Percentiles rank a stretch among this genome's conserved stretches.
Evolutionary conservation across 1,140 invertebrate species (phyloP).

Genomic region (Drosophila erecta): DNA sequence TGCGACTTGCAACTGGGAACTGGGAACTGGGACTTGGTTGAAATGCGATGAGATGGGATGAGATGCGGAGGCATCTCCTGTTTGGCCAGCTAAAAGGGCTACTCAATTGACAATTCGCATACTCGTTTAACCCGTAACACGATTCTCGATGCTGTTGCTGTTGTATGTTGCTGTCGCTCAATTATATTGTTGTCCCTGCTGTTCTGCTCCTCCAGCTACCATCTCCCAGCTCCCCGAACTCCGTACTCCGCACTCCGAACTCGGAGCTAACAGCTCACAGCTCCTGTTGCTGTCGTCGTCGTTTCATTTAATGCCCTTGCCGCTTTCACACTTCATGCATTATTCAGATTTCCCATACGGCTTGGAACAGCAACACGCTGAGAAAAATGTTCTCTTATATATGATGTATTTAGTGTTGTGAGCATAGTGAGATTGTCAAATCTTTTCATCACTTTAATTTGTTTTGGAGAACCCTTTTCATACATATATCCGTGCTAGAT

Average conservation of each 20-base stretch:
- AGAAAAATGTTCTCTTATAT: not conserved
- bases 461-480: too few species aligned
- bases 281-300: conserved; percentile 51
- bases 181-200: conserved; percentile 77
- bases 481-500: not conserved
- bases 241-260: not conserved
- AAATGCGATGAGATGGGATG: conserved; percentile 11
- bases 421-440: too few species aligned
- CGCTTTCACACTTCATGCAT: conserved; percentile 81
- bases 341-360: conserved; percentile 81
- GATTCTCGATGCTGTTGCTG: conserved; percentile 45
- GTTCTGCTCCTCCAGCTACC: conserved; percentile 15
- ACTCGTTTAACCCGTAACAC: conserved; percentile 76
- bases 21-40: not conserved
- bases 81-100: conserved; percentile 58
- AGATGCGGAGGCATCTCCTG: conserved; percentile 30
- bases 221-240: conserved; percentile 1
- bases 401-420: too few species aligned
- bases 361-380: conserved; percentile 8
- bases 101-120: conserved; percentile 78
- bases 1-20: conserved; percentile 5
- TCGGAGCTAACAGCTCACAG: conserved; percentile 19
- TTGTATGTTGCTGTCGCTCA: conserved; percentile 65
- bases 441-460: not conserved
- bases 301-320: conserved; percentile 75